phyloP scores from a whole-genome alignment of 2,888 invertebrate species.

The Eulithis testata region DNA sequence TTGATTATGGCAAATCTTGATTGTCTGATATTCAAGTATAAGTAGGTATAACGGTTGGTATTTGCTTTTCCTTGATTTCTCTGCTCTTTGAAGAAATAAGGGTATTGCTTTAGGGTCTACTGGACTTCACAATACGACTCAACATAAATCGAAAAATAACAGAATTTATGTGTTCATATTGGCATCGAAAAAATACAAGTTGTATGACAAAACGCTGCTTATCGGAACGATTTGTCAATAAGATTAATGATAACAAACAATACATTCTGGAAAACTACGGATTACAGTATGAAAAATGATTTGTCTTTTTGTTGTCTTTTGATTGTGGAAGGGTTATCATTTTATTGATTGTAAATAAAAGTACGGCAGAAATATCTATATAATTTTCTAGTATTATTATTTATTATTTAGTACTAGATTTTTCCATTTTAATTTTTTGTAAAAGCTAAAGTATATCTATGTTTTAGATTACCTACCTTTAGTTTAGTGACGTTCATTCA shows the following conservation, averaged over 20 bases:
- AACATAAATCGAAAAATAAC: slow-evolving; percentile 19
- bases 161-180: slow-evolving; percentile 27
- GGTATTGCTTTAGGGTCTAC: background rate
- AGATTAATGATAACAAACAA: slow-evolving; percentile 51
- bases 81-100: too few relatives aligned
- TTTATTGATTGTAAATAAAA: background rate
- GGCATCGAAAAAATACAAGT: slow-evolving; percentile 42
- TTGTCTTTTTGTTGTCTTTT: slow-evolving; percentile 24
- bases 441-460: too few relatives aligned
- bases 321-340: background rate
- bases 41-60: too few relatives aligned
- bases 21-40: too few relatives aligned
- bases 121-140: slow-evolving; percentile 7
- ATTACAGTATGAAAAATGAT: slow-evolving; percentile 40
- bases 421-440: too few relatives aligned
- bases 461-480: too few relatives aligned
- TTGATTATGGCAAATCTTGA: too few relatives aligned
- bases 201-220: slow-evolving; percentile 46
- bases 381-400: too few relatives aligned
- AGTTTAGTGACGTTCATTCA: too few relatives aligned
- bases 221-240: slow-evolving; percentile 53
- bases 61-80: too few relatives aligned
- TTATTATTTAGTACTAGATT: too few relatives aligned
- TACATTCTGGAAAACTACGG: slow-evolving; percentile 38
- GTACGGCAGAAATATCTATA: too few relatives aligned